Evolutionary conservation across 2,113 vertebrate genomes (phyloP).

Genomic region (Callorhinus ursinus): DNA sequence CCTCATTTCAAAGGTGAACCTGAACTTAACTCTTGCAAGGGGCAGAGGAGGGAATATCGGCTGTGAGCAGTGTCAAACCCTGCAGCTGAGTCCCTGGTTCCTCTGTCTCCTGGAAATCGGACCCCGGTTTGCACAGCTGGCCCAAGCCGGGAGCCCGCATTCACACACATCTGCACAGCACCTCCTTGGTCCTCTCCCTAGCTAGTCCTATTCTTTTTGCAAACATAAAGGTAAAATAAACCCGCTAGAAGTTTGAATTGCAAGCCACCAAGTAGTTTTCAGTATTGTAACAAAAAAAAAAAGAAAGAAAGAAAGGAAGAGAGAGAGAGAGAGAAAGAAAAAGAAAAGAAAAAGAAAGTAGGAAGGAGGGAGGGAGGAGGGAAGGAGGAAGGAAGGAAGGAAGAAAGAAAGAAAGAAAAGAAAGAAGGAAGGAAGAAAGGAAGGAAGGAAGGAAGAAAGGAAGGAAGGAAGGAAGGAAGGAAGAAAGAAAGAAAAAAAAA

Average conservation of each 20-base stretch:
- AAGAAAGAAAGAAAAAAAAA: not conserved
- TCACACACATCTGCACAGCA: fast-evolving
- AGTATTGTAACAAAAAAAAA: too few relatives aligned
- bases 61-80: fast-evolving
- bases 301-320: too few relatives aligned
- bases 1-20: not conserved
- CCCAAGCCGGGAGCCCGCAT: fast-evolving
- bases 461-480: fast-evolving
- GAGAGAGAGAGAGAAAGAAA: too few relatives aligned
- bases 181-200: not conserved
- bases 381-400: fast-evolving
- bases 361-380: too few relatives aligned
- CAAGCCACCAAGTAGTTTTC: not conserved
- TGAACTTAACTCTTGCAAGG: too few relatives aligned
- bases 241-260: not conserved
- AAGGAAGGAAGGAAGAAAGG: not conserved
- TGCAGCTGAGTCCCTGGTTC: fast-evolving
- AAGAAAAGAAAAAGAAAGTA: not conserved
- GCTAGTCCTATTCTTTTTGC: not conserved
- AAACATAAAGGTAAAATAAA: not conserved
- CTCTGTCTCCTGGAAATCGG: fast-evolving
- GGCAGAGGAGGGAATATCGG: not conserved
- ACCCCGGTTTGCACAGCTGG: fast-evolving
- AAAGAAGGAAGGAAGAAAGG: too few relatives aligned
- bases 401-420: too few relatives aligned